Evolutionary conservation across 2,113 vertebrate species (phyloP), one percentile per base, ranked within the genome.

Genomic region (Macroglossus sobrinus): DNA sequence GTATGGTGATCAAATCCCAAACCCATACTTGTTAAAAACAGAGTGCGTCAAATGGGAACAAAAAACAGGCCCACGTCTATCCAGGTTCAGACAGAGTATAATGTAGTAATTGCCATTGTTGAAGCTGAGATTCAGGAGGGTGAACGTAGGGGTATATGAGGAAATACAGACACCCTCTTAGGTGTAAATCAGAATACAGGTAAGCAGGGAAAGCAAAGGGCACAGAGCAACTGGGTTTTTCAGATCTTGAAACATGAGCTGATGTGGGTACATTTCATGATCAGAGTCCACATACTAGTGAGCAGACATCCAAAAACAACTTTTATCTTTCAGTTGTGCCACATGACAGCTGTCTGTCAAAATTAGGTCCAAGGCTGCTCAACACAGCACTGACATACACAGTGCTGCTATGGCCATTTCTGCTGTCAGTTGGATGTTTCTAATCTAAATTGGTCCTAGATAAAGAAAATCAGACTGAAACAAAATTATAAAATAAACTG

Each of bases 401-500:
- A 74, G 72, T 10, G 78, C 79, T 88, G 61, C 75, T 28, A 30
- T 55, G 69, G 38, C 43, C 88, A 71, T 93, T 96, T 93, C 90
- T 92, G 92, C 55, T 93, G 35, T 21, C 1, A 16, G 50, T 22
- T 81, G 75, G 71, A 33, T 69, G 24, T 96, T 96, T 92, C 90
- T 95, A 92, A 96, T 85, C 66, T 97, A 96, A 96, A 93, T 63
- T 81, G 85, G 66, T 91, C 47, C 90, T 79, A 94, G 55, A 94
- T 71, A 96, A 89, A 97, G 94, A 98, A 98, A 97, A 96, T 26
- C 88, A 91, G 45, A 61, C n/a, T 66, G 81, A 96, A 93, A 96
- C 19, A 92, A 93, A 96, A 90, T 86, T 92, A 78, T 88, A 64
- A 91, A 96, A 66, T 82, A 85, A 94, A 75, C 74, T 33, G 69